Base-by-base conservation (phyloP, 1,140 invertebrate species). In the Drosophila prosaltans region DNA sequence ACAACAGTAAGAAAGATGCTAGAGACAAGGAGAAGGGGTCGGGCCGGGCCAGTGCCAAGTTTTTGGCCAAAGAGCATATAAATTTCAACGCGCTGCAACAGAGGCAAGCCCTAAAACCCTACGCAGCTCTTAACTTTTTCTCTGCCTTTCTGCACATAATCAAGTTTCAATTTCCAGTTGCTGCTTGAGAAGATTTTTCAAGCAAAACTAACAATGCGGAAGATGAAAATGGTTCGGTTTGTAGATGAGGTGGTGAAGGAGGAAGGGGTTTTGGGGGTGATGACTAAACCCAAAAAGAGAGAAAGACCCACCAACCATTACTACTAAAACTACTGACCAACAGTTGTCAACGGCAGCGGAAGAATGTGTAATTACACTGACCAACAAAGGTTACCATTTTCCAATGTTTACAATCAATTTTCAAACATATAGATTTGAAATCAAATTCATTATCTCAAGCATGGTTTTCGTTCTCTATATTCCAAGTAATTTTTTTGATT, bases 141-240 rank as follows among this genome's bases (percentile, higher is more conserved):
- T 85, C 78, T 72, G 82, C 74, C 75, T 69, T 71, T 86, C 83
- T 81, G 83, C 83, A 86, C 83, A 86, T 86, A 86, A 86, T 86
- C 83, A 86, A 86, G 83, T 88, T 88, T 86, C 83, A 86, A 86
- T 86, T 86, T 86, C 39, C 79, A 85, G 82, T 85, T 86, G 78
- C 75, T 85, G 74, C 82, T 65, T 48, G 73, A 39, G 57, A 69
- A 72, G 30, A 81, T 74, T 84, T 82, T 68, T 67, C 67, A 59
- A 16, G 61, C 45, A 61, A 74, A 84, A 84, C 81, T 84, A 84
- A 84, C 81, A 85, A 84, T 85, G 81, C 68, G 68, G 73, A 65
- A 76, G 69, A 59, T 66, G n/a, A 39, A 48, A 72, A 41, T 54
- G 21, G 40, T 5, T 36, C 32, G 59, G 40, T 39, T 39, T 28